Evolutionary conservation across 1,140 invertebrate species (phyloP), one percentile per base, ranked within the genome.

Genomic region (Asbolus verrucosus): DNA sequence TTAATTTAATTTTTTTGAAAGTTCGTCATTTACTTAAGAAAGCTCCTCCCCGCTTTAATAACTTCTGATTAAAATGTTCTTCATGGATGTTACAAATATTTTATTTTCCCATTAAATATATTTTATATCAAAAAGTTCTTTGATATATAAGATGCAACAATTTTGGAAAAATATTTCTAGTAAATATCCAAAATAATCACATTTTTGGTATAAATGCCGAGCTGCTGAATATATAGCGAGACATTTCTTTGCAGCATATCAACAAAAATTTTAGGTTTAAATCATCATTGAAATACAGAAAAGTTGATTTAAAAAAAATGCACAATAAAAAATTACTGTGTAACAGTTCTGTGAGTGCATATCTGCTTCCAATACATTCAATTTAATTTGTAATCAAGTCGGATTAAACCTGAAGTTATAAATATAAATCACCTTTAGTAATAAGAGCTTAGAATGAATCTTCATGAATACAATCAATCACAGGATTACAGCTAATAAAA

Each of bases 401-500:
- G 46, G 46, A 19, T 54, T 24, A 54, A 13, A 21, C 21, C 46
- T 3, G 46, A 11, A 36, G 33, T 54, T 54, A 54, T 54, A 54
- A 54, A 73, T 68, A 76, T 76, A 75, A 76, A 76, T 77, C 72
- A 75, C 74, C 70, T 75, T 72, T 70, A 72, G 69, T 69, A 76
- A 76, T 74, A 70, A 72, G 67, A 69, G 66, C 65, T 62, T 54
- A 59, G 63, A 61, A 69, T 70, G 76, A 75, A 74, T 65, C 66
- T 74, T 72, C 71, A 70, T 65, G 72, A 73, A 77, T 73, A 75
- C 76, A 75, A 80, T 80, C 79, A 80, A 80, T 80, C 79, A 80
- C 76, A 27, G 73, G 79, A 80, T 80, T 80, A 79, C 71, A 75
- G 78, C 77, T 80, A 80, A 79, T 80, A 80, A 80, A 80, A 80